Base-by-base conservation (phyloP, 2,888 invertebrate species). In the Podotricha telesiphe region DNA sequence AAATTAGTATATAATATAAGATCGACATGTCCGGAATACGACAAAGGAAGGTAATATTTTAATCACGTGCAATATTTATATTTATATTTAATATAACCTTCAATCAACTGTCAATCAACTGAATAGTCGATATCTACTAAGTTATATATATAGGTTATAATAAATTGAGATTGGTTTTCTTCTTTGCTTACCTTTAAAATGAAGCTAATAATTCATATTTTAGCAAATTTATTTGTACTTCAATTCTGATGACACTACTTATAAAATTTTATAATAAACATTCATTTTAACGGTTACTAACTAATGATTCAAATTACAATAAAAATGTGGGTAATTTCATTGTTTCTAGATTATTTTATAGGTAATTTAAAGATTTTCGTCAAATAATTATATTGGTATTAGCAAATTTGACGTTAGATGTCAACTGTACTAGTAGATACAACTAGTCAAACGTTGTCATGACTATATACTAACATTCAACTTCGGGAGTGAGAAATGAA, bases 21-120 rank as follows among this genome's bases (percentile, higher is more conserved):
- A 55, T 51, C 17, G 83, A 75, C 74, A 88, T 88, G 88, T 79
- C 77, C 74, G 78, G 77, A 66, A 61, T 88, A 68, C 84, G 88
- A 10, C 85, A 86, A 78, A 83, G 88, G 80, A 88, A 86, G 83
- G 88, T 88, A 80, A 79, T 79, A 73, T 68, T 48, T 45, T 53
- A 11, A 50, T 42, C 59, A 63, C 58, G 50, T 50, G 42, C n/a
- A n/a, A n/a, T n/a, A n/a, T 64, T 22, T 28, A 37, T 51, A 22
- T 65, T 28, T 20, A 37, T 37, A 7, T 8, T 22, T 50, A 20
- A 37, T 48, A 58, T 66, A 66, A 66, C 66, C 66, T 59, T 59
- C 22, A 45, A 45, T 22, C 22, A n/a, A 45, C 2, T 59, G 59
- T 28, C 45, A 28, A 13, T n/a, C n/a, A n/a, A n/a, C n/a, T n/a